Conservation (phyloP, 2,797 vertebrate genomes). For the Tragelaphus oryx region DNA sequence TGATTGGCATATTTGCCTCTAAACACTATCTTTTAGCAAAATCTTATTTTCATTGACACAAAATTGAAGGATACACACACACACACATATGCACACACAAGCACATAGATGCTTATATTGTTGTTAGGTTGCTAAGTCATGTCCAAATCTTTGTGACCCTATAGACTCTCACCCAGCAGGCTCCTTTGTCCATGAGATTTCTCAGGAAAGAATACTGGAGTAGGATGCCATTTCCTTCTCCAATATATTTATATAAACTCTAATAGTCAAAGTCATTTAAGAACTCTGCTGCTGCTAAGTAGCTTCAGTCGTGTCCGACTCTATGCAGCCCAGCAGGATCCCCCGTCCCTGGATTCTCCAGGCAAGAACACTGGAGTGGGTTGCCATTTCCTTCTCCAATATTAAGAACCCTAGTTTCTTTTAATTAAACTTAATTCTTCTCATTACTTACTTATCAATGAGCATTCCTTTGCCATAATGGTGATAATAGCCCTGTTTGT, state of each 20-base stretch:
- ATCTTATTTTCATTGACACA: neutral
- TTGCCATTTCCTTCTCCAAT: too few relatives aligned
- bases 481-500: neutral
- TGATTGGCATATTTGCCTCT: neutral
- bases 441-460: neutral
- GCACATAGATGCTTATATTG: too few relatives aligned
- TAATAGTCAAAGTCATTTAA: neutral
- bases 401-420: neutral
- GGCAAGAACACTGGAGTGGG: too few relatives aligned
- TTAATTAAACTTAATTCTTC: neutral
- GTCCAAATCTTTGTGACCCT: too few relatives aligned
- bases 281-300: neutral
- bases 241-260: neutral
- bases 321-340: too few relatives aligned
- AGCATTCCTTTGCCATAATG: neutral
- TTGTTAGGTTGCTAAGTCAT: too few relatives aligned
- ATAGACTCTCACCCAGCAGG: too few relatives aligned
- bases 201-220: too few relatives aligned
- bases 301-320: too few relatives aligned
- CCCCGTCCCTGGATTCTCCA: too few relatives aligned
- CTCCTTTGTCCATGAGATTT: too few relatives aligned
- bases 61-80: neutral
- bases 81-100: neutral
- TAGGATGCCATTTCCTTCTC: too few relatives aligned
- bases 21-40: neutral